Evolutionary conservation across 2,113 vertebrate species (phyloP), one percentile per base, ranked within the genome.

Genomic region (Oceanodroma tethys): DNA sequence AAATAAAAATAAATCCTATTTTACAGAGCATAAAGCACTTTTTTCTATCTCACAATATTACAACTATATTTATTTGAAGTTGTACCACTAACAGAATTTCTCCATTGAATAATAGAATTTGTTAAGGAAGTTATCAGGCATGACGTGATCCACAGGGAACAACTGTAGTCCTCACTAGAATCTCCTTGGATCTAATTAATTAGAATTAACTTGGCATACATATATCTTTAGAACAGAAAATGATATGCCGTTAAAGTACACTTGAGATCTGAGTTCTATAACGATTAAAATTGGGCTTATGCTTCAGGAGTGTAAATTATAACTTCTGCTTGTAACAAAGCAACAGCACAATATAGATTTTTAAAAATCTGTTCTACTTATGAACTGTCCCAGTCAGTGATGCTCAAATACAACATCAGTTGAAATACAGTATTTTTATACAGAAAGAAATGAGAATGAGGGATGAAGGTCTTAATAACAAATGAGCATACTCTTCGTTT

Each of bases 261-360:
- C 19, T 38, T 50, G 20, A 72, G 29, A 80, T 80, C 22, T 2
- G 13, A 76, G 34, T 67, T 90, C 52, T 29, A 0, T 26, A 70
- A 52, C 0, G 2, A 58, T 10, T 66, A 42, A 70, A 89, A 78
- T 3, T 6, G 0, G 29, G 40, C 9, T 88, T 14, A 0, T 50
- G 30, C 72, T 91, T 86, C 62, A 59, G 56, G 14, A 79, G 5
- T 7, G 16, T 19, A 67, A 71, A 42, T 66, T 63, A 90, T 15
- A 87, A 34, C 16, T 87, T 73, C 16, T 30, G 36, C 71, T 87
- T 63, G 2, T 65, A 82, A 79, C 27, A 79, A 75, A 93, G 26
- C 36, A 87, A 75, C 21, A 55, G 34, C 2, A 1, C 11, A 48
- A 89, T 9, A n/a, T 0, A 40, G 10, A 40, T n/a, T 53, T 56